These are phyloP conservation scores for Dromius quadrimaculatus DNA, from an alignment of 2,888 invertebrate species.

Conservation along the genomic window DNA sequence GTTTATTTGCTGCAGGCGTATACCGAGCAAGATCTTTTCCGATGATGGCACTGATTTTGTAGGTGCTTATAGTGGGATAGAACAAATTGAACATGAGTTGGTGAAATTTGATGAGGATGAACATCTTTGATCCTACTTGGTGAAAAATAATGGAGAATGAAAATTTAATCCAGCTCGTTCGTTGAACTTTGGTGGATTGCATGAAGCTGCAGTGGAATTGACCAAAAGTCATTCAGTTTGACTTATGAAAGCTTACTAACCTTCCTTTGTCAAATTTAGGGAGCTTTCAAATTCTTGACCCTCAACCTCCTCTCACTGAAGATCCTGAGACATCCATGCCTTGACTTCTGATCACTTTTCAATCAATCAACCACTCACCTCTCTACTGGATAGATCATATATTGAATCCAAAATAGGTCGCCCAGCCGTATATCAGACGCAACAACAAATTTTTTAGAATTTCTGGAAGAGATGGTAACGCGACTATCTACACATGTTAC, in stretches of 20 bases:
- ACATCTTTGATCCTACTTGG: neutral
- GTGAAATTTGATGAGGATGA: neutral
- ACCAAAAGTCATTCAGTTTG: neutral
- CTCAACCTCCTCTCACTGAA: too few species aligned
- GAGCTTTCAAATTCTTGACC: too few species aligned
- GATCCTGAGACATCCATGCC: too few species aligned
- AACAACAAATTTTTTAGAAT: neutral
- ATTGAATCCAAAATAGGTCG: too few species aligned
- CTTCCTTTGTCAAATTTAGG: too few species aligned
- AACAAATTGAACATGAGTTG: neutral
- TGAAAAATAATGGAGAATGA: neutral
- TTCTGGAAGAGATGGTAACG: neutral
- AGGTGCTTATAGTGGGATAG: neutral
- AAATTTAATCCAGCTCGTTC: neutral
- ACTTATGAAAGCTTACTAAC: too few species aligned
- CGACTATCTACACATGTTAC: neutral
- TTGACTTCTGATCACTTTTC: too few species aligned
- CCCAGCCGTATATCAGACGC: neutral
- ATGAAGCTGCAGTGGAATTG: neutral
- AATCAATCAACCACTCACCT: too few species aligned
- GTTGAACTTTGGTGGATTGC: neutral
- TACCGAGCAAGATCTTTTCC: neutral
- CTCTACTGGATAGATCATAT: too few species aligned
- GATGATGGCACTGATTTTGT: neutral
- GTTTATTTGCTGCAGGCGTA: neutral